Evolutionary conservation across 2,888 invertebrate species (phyloP), one percentile per base, ranked within the genome.

Genomic region (Peribatodes rhomboidaria): DNA sequence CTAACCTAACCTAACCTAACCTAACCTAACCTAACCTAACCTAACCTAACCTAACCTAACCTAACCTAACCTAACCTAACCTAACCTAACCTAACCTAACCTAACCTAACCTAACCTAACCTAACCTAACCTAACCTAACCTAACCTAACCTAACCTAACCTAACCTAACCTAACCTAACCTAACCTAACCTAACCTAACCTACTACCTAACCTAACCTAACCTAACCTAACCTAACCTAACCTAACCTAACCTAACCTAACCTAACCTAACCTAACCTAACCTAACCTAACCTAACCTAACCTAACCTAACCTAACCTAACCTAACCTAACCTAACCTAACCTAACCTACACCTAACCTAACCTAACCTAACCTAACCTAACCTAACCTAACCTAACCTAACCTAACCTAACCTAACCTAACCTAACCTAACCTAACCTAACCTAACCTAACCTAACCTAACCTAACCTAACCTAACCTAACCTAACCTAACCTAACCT

Each of bases 301-400:
- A 64, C 64, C 64, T 61, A 67, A 64, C 63, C 63, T 61, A 67
- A 64, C 67, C 67, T 64, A 64, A 68, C 67, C 68, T 65, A 64
- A 68, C 68, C 68, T 65, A 64, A 68, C 68, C 64, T 61, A 64
- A 68, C 68, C 68, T 65, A 61, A 64, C 64, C 64, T 65, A 61
- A 64, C 64, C 64, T 67, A 64, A 68, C 68, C 68, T 65, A 65
- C n/a, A 65, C 69, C 8, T 65, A 65, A 68, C 68, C 65, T 62
- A 65, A 74, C 73, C 75, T 74, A 73, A 75, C 73, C 75, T 73
- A 73, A 74, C 74, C 75, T 76, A 74, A 74, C 73, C 74, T 72
- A 71, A 72, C 70, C 69, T 71, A 69, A 75, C 70, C 72, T 72
- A 73, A 71, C 71, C 74, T 71, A 71, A 69, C 72, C 72, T 71